Evolutionary conservation across 2,113 vertebrate genomes (phyloP).

Genomic region (Pituophis catenifer): DNA sequence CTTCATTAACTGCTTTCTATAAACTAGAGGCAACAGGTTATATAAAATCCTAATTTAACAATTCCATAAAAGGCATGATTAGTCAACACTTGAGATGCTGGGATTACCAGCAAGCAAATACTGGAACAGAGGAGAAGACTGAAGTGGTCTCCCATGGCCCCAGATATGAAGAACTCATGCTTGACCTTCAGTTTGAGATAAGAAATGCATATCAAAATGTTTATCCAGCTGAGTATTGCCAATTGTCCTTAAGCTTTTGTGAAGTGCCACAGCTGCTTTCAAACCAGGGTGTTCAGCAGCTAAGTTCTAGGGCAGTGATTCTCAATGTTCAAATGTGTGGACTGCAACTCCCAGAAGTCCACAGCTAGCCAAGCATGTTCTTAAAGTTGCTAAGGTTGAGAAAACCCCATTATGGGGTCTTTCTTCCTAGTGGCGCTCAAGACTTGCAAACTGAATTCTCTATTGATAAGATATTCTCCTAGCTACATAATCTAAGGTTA

Average conservation of each 20-base stretch:
- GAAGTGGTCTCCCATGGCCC: neutral
- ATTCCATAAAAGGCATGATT: slow-evolving; percentile 24
- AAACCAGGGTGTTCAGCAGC: neutral
- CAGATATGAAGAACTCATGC: neutral
- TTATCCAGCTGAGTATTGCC: neutral
- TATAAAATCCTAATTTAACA: slow-evolving; percentile 25
- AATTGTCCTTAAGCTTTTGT: neutral
- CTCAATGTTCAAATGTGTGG: neutral
- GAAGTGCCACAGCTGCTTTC: neutral
- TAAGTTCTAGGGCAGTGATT: neutral
- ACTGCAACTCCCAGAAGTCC: neutral
- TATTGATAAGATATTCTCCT: neutral
- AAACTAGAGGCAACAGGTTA: slow-evolving; percentile 40
- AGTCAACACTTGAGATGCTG: neutral
- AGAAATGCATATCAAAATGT: neutral
- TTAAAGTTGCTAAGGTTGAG: neutral
- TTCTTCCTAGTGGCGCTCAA: neutral
- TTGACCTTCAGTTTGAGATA: neutral
- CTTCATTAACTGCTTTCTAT: slow-evolving; percentile 30
- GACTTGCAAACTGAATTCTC: neutral
- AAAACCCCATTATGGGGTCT: neutral
- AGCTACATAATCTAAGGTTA: neutral
- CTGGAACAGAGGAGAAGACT: neutral
- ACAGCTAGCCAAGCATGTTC: neutral
- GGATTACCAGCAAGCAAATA: neutral